Evolutionary conservation across 2,888 invertebrate genomes (phyloP).

Genomic region (Pecten maximus): DNA sequence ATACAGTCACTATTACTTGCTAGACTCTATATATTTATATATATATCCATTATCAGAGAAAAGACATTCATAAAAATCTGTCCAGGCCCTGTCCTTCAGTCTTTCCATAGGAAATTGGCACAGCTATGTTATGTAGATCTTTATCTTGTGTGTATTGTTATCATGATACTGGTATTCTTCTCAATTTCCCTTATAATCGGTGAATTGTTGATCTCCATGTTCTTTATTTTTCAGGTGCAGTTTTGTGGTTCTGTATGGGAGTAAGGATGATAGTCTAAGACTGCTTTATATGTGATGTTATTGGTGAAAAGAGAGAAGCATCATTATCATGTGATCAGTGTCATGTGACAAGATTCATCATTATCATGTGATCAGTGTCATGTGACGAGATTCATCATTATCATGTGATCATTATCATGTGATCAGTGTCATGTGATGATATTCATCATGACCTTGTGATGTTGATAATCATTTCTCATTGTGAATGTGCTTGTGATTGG

Average conservation of each 20-base stretch:
- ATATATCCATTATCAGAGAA: too few relatives aligned
- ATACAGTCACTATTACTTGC: too few relatives aligned
- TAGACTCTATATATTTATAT: too few relatives aligned
- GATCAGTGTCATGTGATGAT: neutral
- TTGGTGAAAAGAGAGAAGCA: neutral
- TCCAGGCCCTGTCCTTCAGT: too few relatives aligned
- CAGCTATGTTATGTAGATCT: too few relatives aligned
- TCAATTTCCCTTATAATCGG: too few relatives aligned
- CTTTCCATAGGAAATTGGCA: too few relatives aligned
- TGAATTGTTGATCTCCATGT: neutral
- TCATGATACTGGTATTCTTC: neutral
- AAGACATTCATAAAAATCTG: too few relatives aligned
- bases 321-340: neutral
- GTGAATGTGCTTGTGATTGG: neutral
- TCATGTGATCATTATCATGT: neutral
- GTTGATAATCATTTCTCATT: neutral
- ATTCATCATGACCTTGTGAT: neutral
- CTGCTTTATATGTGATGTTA: conserved; percentile 59
- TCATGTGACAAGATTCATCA: neutral
- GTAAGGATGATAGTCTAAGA: conserved; percentile 73
- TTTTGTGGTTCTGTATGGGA: conserved; percentile 73
- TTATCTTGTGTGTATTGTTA: too few relatives aligned
- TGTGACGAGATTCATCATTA: neutral
- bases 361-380: neutral
- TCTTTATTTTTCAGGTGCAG: conserved; percentile 65